Conservation (phyloP, 2,113 vertebrate genomes). For the Ciconia stormi region DNA sequence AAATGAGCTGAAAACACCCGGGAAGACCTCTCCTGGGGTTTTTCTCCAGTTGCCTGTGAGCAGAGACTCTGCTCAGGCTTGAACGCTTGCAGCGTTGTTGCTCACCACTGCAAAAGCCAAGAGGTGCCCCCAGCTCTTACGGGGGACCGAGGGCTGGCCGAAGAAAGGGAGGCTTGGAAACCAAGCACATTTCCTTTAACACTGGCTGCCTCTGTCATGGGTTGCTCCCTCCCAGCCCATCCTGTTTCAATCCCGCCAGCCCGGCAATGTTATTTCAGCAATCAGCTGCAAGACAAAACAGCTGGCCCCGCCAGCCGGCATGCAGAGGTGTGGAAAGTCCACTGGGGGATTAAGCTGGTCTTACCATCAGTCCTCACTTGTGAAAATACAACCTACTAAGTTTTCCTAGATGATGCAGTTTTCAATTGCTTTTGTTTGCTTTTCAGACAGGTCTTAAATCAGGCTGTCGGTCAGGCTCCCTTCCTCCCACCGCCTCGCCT, state of each 20-base stretch:
- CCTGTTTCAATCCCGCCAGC: not conserved
- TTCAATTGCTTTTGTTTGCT: conserved; percentile 66
- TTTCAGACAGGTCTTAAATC: conserved; percentile 67
- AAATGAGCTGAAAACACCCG: not conserved
- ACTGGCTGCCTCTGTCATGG: not conserved
- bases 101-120: not conserved
- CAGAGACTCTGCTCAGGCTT: not conserved
- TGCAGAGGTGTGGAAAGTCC: conserved; percentile 51
- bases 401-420: conserved; percentile 60
- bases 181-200: not conserved
- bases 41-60: not conserved
- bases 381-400: conserved; percentile 69
- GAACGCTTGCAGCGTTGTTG: not conserved
- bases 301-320: conserved; percentile 4
- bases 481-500: not conserved
- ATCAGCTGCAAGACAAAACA: conserved; percentile 63
- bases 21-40: not conserved
- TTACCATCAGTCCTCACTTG: conserved; percentile 67
- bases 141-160: not conserved
- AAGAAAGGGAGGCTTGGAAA: not conserved
- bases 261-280: conserved; percentile 11
- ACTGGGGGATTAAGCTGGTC: conserved; percentile 54
- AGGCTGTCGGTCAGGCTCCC: conserved; percentile 36
- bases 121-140: not conserved
- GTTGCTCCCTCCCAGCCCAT: not conserved